phyloP scores from a whole-genome alignment of 2,888 invertebrate species.

The Acanthacorydalis orientalis region DNA sequence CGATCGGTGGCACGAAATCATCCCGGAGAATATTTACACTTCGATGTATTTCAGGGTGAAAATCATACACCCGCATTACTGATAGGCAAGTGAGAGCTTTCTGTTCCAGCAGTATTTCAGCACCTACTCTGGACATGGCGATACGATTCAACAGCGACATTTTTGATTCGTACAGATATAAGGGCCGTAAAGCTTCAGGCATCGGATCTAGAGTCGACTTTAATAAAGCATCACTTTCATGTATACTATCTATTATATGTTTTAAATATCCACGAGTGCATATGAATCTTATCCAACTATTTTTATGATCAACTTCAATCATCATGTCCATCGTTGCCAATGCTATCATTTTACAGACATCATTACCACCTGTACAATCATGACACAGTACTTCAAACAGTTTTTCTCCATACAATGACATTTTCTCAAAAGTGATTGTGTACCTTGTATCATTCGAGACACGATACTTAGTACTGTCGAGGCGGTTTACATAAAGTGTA shows the following conservation, averaged over 20 bases:
- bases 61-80: conserved; percentile 49
- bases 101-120: conserved; percentile 42
- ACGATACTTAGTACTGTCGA: conserved; percentile 36
- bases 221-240: conserved; percentile 56
- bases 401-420: conserved; percentile 62
- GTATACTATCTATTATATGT: conserved; percentile 64
- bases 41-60: conserved; percentile 48
- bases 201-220: conserved; percentile 44
- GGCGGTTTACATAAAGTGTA: conserved; percentile 42
- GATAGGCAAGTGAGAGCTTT: conserved; percentile 43
- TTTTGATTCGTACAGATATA: conserved; percentile 79
- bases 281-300: conserved; percentile 44
- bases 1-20: conserved; percentile 41
- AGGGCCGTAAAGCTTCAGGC: conserved; percentile 50
- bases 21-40: conserved; percentile 16
- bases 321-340: conserved; percentile 66
- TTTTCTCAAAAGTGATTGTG: conserved; percentile 33
- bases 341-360: conserved; percentile 78
- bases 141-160: conserved; percentile 62
- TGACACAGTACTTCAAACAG: conserved; percentile 67
- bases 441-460: background rate
- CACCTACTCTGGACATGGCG: conserved; percentile 48
- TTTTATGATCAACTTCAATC: conserved; percentile 54
- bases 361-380: conserved; percentile 77
- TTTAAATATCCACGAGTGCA: conserved; percentile 55